These are phyloP conservation scores for Rynchops niger DNA, from an alignment of 2,113 vertebrate species.

Conservation along the genomic window DNA sequence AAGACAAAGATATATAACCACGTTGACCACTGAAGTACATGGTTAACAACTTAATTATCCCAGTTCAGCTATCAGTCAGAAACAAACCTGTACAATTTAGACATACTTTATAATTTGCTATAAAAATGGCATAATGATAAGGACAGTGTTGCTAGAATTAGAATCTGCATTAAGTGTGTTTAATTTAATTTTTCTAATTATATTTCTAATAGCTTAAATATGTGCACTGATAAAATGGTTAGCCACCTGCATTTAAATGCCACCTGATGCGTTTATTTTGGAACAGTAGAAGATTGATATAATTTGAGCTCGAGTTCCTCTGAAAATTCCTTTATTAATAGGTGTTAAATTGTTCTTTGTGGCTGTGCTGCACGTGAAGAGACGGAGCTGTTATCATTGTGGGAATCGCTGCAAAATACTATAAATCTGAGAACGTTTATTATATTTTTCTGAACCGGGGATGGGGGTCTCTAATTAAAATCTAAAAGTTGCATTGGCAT, in stretches of 20 bases:
- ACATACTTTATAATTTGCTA: conserved; percentile 64
- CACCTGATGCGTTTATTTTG: conserved; percentile 82
- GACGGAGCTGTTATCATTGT: neutral
- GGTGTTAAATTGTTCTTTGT: conserved; percentile 68
- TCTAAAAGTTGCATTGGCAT: neutral
- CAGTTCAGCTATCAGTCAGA: conserved; percentile 76
- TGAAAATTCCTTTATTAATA: conserved; percentile 67
- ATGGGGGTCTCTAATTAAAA: neutral
- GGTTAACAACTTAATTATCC: conserved; percentile 83
- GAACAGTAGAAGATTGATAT: conserved; percentile 73
- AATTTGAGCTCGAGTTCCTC: conserved; percentile 71
- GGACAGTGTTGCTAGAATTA: conserved; percentile 65
- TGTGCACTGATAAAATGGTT: conserved; percentile 76
- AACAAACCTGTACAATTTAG: conserved; percentile 68
- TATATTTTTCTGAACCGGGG: neutral
- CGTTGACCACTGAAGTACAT: conserved; percentile 78
- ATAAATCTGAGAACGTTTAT: neutral
- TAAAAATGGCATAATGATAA: conserved; percentile 73
- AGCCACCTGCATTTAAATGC: conserved; percentile 78
- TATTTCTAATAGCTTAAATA: conserved; percentile 81
- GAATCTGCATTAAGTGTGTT: conserved; percentile 71
- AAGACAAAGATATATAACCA: conserved; percentile 76
- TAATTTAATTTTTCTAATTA: conserved; percentile 84
- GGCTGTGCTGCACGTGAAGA: neutral
- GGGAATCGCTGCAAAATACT: neutral